Base-by-base conservation (phyloP, 2,888 invertebrate genomes). In the Lathronympha strigana region DNA sequence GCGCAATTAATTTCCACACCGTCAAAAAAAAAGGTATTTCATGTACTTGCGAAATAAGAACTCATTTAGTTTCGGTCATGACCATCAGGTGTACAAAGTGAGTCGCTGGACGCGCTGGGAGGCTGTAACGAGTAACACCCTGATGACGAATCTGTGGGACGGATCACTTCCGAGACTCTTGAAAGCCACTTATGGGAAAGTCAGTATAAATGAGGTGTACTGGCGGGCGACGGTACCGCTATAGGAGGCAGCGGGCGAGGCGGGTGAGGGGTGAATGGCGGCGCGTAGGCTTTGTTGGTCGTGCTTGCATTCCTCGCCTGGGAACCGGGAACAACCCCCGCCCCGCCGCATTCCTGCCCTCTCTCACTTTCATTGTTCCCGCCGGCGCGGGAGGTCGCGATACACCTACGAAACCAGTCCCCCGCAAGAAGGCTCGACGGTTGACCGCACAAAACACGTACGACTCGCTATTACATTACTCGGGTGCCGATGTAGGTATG, bases 351-450 rank as follows among this genome's bases (percentile, higher is more conserved):
- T 90, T 90, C 91, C 88, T 84, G 86, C 85, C 87, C 87, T 89
- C 90, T 88, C 90, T 90, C 91, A 91, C 91, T 90, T 88, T 90
- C 90, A 90, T 91, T 91, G 91, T 91, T 88, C 90, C 86, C 82
- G 78, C 83, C 89, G 83, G 89, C 78, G 87, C 90, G 90, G 91
- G 89, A 90, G 90, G 91, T 90, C 90, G 90, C 86, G 82, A 72
- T 79, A 81, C 81, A 74, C 78, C 78, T 79, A 85, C 87, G 79
- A 81, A 87, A 85, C 88, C 84, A 85, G 86, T 89, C 83, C 79
- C 79, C 78, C 80, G 13, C 77, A 79, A 79, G 53, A 53, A 23
- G 80, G 78, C 82, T 82, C 77, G 82, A 79, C 78, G 82, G 81
- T 79, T 78, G 83, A 81, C 82, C 83, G 85, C 84, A 82, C 86